Base-by-base conservation (phyloP, 2,888 invertebrate genomes). In the Beris morrisii region DNA sequence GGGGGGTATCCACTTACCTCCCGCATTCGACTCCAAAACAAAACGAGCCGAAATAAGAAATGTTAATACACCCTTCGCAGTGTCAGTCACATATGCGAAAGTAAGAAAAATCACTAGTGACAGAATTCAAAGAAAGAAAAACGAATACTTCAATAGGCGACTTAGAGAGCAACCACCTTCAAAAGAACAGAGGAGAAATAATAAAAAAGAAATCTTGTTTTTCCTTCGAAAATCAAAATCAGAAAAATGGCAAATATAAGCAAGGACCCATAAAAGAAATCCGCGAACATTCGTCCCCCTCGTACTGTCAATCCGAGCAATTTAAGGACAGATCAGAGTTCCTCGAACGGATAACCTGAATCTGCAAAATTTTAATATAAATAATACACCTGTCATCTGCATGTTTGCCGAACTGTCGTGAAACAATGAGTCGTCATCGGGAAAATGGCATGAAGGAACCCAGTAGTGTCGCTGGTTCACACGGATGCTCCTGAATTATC, bases 371-470 rank as follows among this genome's bases (percentile, higher is more conserved):
- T 68, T 68, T 68, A 68, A 68, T 66, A 68, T 66, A 68, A 68
- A 68, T 68, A 68, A 66, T 68, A 68, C 68, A 68, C 68, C 66
- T 68, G 68, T 68, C 68, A 68, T 61, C 64, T 66, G 58, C 68
- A 58, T 68, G 65, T 63, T 67, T 56, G 52, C 61, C 45, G 63
- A 61, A 65, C 31, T 52, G 58, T 63, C 68, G 56, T 56, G 52
- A 68, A 53, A 68, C 65, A 68, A 67, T 65, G 61, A 65, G 65
- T 57, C 53, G 50, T 54, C 30, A 50, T 52, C 61, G 13, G n/a
- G 22, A 9, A 44, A 64, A 44, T 64, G 31, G 45, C 64, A 45
- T 44, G 31, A 50, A 38, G 32, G 53, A 11, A 52, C 52, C 5
- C 9, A 38, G 38, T 38, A 38, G n/a, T 54, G n/a, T 31, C n/a